Base-by-base conservation (phyloP, 2,113 vertebrate genomes). In the Oreamnos americanus region DNA sequence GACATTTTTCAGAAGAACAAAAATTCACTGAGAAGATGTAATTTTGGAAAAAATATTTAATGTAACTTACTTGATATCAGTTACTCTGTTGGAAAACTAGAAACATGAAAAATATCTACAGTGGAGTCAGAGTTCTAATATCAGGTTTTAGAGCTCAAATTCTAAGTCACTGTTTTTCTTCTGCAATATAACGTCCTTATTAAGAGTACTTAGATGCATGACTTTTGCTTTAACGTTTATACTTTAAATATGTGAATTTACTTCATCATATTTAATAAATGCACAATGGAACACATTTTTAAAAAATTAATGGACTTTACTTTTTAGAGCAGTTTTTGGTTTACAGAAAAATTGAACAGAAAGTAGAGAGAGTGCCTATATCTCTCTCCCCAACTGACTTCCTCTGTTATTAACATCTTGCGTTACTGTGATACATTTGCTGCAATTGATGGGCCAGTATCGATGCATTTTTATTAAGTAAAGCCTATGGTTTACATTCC, bases 161-260 rank as follows among this genome's bases (percentile, higher is more conserved):
- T 55, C 21, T 62, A 71, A 91, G 45, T 96, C 33, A 53, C 95
- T 97, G 91, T 17, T 90, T 91, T 95, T 90, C 79, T 33, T 87
- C 87, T 76, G 55, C n/a, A 89, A 95, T 90, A 78, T 62, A 82
- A 60, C 12, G 78, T 95, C 49, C 67, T 58, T 83, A 92, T 62
- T 89, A 95, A 74, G 84, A 82, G 39, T 58, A 55, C 28, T 90
- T 95, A 97, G 93, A 39, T 87, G 49, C 11, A 74, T 64, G 28
- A 13, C 23, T 94, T 96, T 89, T 92, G n/a, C 33, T 55, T 97
- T 92, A 90, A 84, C 74, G 7, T 90, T 89, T 43, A 57, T 23
- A 71, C 76, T 97, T 93, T 78, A 90, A 81, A 67, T 87, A 45
- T 81, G 3, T 87, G 26, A 60, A 71, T 90, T 90, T 92, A 79